A percentile compares a stretch with the other conserved stretches of the same genome.
Conservation (phyloP, 2,888 invertebrate species). For the Acleris holmiana region DNA sequence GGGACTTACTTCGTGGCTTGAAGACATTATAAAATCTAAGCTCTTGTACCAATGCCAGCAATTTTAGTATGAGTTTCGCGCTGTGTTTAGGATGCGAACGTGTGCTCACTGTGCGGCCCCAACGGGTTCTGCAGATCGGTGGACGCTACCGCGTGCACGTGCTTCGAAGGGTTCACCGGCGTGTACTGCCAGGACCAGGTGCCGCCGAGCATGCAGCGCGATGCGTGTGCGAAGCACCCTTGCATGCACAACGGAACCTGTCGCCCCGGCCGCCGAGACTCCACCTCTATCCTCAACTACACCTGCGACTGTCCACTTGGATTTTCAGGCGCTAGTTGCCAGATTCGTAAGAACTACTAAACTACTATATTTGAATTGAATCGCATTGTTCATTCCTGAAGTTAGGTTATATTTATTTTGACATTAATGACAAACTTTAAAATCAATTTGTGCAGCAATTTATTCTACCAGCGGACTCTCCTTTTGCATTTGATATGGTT, state of each 20-base stretch:
- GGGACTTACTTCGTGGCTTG: no score
- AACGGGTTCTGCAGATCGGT: slow-evolving; percentile 85
- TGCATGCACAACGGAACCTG: slow-evolving; percentile 94
- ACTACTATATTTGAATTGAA: slow-evolving; percentile 34
- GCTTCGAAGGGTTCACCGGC: slow-evolving; percentile 72
- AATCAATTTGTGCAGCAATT: no score
- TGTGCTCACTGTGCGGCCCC: slow-evolving; percentile 87
- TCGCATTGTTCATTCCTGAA: not conserved
- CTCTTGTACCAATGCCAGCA: no score
- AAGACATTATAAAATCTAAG: no score
- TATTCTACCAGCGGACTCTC: no score
- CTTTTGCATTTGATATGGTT: no score
- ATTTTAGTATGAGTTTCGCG: not conserved
- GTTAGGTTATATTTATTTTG: no score
- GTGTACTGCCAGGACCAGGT: slow-evolving; percentile 66
- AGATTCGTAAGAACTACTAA: slow-evolving; percentile 85
- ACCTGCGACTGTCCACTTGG: slow-evolving; percentile 93
- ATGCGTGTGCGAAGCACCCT: slow-evolving; percentile 86
- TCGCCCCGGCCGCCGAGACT: slow-evolving; percentile 62
- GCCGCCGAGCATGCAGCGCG: slow-evolving; percentile 64
- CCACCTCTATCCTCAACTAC: slow-evolving; percentile 71
- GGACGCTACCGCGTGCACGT: slow-evolving; percentile 83
- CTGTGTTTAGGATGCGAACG: slow-evolving; percentile 51
- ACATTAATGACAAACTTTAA: no score
- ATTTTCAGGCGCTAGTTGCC: slow-evolving; percentile 91